Percentiles rank a stretch among this genome's conserved stretches.
phyloP scores from a whole-genome alignment of 2,797 vertebrate genomes.

The Babyrousa celebensis region DNA sequence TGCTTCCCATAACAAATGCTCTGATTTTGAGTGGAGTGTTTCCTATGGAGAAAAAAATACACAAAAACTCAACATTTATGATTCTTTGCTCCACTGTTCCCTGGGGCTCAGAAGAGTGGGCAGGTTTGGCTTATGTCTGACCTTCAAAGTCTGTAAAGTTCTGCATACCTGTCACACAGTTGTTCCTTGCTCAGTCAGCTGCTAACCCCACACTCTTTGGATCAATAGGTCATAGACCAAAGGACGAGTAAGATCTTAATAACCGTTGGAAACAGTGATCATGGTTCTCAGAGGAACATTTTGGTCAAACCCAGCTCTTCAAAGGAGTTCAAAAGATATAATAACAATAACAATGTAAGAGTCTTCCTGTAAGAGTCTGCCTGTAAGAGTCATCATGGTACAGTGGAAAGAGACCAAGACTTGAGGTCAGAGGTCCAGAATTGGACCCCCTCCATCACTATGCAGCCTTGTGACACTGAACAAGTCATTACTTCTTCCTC shows the following conservation, averaged over 20 bases:
- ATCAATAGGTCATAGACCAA: not conserved
- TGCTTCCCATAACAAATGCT: not conserved
- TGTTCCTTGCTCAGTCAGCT: not conserved
- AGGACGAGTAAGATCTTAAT: not conserved
- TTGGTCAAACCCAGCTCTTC: not conserved
- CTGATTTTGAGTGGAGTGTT: not conserved
- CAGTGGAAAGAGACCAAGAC: not conserved
- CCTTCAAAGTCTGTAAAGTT: not conserved
- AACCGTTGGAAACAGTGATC: not conserved
- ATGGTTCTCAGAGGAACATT: not conserved
- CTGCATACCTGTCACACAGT: not conserved
- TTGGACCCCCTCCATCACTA: not conserved
- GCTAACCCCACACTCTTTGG: not conserved
- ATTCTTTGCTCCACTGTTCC: not conserved
- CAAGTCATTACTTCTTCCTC: not conserved
- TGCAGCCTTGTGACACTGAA: not conserved
- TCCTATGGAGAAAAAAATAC: not conserved
- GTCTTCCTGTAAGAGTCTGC: not conserved
- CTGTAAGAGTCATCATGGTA: not conserved
- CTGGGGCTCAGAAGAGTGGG: not conserved
- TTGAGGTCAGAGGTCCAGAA: not conserved
- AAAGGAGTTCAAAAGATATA: not conserved
- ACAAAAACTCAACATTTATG: not conserved
- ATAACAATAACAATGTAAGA: not conserved
- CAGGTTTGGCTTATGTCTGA: not conserved